phyloP scores from a whole-genome alignment of 1,140 invertebrate species.

The Thereuonema tuberculata region DNA sequence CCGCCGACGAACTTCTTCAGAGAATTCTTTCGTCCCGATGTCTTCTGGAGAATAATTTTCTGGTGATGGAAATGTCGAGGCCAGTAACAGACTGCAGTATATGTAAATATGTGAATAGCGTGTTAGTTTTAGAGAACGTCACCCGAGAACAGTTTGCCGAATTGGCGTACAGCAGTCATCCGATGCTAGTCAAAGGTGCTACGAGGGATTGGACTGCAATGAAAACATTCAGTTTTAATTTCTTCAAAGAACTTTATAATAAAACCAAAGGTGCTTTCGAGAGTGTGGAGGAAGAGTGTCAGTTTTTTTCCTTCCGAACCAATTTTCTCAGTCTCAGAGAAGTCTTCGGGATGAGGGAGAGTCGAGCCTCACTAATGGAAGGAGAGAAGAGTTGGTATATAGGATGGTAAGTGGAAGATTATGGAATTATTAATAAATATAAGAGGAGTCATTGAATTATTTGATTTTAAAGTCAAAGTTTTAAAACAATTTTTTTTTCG shows the following conservation, averaged over 20 bases:
- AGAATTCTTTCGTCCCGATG: not conserved
- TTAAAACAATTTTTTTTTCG: too few relatives aligned
- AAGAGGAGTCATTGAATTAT: too few relatives aligned
- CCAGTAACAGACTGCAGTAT: slow-evolving; percentile 66
- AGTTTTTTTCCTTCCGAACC: slow-evolving; percentile 40
- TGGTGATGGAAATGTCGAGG: slow-evolving; percentile 68
- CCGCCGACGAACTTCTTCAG: not conserved
- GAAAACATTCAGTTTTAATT: slow-evolving; percentile 51
- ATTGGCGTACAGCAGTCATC: slow-evolving; percentile 58
- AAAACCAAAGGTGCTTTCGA: slow-evolving; percentile 27
- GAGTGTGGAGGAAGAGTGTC: slow-evolving; percentile 29
- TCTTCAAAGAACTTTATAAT: slow-evolving; percentile 60
- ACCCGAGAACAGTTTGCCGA: slow-evolving; percentile 47
- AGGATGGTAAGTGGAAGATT: slow-evolving; percentile 38
- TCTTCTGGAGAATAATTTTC: slow-evolving; percentile 56
- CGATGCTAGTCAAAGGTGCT: slow-evolving; percentile 63
- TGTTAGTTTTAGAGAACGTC: slow-evolving; percentile 45
- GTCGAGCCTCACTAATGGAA: slow-evolving; percentile 23
- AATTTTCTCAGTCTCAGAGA: slow-evolving; percentile 33
- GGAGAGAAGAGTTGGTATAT: slow-evolving; percentile 38
- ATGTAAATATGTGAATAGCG: slow-evolving; percentile 44
- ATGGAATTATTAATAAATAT: too few relatives aligned
- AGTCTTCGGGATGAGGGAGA: slow-evolving; percentile 33
- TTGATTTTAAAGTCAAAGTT: too few relatives aligned
- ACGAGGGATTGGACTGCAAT: slow-evolving; percentile 61